A percentile compares a stretch with the other conserved stretches of the same genome.
These are phyloP conservation scores for Morpho achilles DNA, from an alignment of 2,888 invertebrate genomes.

Conservation along the genomic window DNA sequence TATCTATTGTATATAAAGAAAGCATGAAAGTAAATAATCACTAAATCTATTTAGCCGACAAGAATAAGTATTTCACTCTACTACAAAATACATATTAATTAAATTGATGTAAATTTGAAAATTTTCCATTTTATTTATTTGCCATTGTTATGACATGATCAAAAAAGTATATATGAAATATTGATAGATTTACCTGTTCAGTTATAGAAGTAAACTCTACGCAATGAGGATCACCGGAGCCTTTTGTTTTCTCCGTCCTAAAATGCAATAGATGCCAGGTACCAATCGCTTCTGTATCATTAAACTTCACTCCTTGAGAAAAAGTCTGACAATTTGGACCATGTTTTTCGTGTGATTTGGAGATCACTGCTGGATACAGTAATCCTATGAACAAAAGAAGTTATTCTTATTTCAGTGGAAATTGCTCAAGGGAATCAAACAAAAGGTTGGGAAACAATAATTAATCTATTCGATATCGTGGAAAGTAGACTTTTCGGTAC, in stretches of 20 bases:
- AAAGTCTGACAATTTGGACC: slow-evolving; percentile 51
- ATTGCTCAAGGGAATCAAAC: neutral
- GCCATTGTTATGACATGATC: neutral
- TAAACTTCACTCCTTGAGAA: slow-evolving; percentile 50
- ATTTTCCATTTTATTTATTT: too few species aligned
- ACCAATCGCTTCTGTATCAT: slow-evolving; percentile 54
- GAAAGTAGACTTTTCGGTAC: too few species aligned
- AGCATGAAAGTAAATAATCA: too few species aligned
- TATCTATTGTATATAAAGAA: too few species aligned
- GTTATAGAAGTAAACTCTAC: slow-evolving; percentile 47
- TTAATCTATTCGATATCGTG: too few species aligned
- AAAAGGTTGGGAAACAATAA: neutral
- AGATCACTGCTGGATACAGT: slow-evolving; percentile 26
- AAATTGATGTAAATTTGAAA: too few species aligned
- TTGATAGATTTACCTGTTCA: slow-evolving; percentile 41
- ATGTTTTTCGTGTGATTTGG: slow-evolving; percentile 36
- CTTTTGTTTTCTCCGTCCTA: slow-evolving; percentile 46
- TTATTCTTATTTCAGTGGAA: neutral
- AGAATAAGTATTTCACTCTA: too few species aligned
- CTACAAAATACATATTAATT: too few species aligned
- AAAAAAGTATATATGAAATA: neutral
- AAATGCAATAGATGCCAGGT: slow-evolving; percentile 57
- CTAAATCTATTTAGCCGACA: too few species aligned
- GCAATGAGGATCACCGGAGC: slow-evolving; percentile 50
- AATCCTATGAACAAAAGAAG: slow-evolving; percentile 25